Base-by-base conservation (phyloP, 2,113 vertebrate genomes). In the Dipodomys merriami region DNA sequence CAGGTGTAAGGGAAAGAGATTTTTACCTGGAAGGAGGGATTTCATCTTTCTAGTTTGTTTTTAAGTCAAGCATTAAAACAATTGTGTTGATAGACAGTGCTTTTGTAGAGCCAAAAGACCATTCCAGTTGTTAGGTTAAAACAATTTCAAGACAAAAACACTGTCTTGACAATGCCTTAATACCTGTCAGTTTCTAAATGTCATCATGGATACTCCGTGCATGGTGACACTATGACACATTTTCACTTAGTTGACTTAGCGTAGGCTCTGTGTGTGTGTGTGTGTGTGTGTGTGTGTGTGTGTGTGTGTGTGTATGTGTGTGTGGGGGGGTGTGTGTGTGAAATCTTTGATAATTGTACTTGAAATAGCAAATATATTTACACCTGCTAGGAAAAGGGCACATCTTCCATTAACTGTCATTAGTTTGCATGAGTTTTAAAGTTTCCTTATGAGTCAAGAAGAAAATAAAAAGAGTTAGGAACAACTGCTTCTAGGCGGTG, bases 21-120 rank as follows among this genome's bases (percentile, higher is more conserved):
- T 57, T 57, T 57, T 57, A 16, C 4, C 19, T 30, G 19, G 68
- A 71, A 82, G 5, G 53, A 18, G 46, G 88, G 22, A 74, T 27
- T 80, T 84, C 57, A 86, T 79, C 20, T 76, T 67, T 20, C 57
- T 53, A 77, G 79, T 46, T 91, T 22, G 89, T 78, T 91, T 95
- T 84, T 65, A 81, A 95, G 18, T 74, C 29, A 20, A 46, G 30
- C 18, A 20, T 60, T 65, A 15, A 29, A 62, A 79, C 53, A 44
- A 53, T 8, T 74, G 62, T 79, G 23, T 20, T 86, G 30, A 90
- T 29, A 35, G 3, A 44, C 1, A 88, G 11, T 67, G 76, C 22
- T 7, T 91, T 83, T 46, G 25, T 19, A 77, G 68, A 80, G 33
- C 33, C 25, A 60, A n/a, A 80, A 23, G 29, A 39, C 60, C 92